A percentile compares a stretch with the other conserved stretches of the same genome.
Evolutionary conservation across 2,113 vertebrate species (phyloP).

Genomic region (Aplodontia rufa): DNA sequence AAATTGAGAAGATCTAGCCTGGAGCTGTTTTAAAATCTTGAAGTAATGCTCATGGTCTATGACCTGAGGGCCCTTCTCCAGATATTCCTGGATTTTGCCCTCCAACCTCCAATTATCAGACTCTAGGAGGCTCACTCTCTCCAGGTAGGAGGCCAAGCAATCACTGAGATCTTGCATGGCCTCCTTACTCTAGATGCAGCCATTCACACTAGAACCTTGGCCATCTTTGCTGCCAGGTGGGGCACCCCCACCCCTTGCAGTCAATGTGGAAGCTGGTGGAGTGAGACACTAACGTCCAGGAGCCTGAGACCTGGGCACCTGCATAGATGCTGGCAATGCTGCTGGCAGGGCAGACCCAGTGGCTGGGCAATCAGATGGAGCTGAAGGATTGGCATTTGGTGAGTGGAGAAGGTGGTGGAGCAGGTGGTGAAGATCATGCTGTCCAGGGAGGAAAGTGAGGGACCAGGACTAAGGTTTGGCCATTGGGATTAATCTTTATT

Average conservation of each 20-base stretch:
- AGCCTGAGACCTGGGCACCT: conserved; percentile 85
- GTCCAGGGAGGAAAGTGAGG: not conserved
- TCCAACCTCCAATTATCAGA: conserved; percentile 86
- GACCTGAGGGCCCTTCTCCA: conserved; percentile 87
- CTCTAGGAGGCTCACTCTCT: conserved; percentile 88
- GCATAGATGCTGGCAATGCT: conserved; percentile 87
- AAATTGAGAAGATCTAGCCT: conserved; percentile 88
- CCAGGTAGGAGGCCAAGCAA: conserved; percentile 89
- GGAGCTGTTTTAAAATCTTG: conserved; percentile 88
- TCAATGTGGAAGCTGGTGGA: conserved; percentile 80
- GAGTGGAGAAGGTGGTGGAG: conserved; percentile 61
- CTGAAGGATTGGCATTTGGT: conserved; percentile 40
- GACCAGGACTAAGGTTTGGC: not conserved
- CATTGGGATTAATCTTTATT: conserved; percentile 22
- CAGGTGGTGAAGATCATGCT: conserved; percentile 83
- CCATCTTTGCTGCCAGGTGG: conserved; percentile 62
- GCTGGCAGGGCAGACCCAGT: conserved; percentile 73
- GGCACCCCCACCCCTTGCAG: conserved; percentile 52
- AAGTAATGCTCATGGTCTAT: conserved; percentile 89
- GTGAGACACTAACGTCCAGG: conserved; percentile 83
- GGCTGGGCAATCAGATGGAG: conserved; percentile 43
- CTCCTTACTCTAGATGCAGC: conserved; percentile 83
- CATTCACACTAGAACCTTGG: not conserved
- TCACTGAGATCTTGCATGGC: conserved; percentile 92
- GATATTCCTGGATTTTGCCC: conserved; percentile 87